Evolutionary conservation across 2,888 invertebrate species (phyloP), one percentile per base, ranked within the genome.

Genomic region (Molorchus minor): DNA sequence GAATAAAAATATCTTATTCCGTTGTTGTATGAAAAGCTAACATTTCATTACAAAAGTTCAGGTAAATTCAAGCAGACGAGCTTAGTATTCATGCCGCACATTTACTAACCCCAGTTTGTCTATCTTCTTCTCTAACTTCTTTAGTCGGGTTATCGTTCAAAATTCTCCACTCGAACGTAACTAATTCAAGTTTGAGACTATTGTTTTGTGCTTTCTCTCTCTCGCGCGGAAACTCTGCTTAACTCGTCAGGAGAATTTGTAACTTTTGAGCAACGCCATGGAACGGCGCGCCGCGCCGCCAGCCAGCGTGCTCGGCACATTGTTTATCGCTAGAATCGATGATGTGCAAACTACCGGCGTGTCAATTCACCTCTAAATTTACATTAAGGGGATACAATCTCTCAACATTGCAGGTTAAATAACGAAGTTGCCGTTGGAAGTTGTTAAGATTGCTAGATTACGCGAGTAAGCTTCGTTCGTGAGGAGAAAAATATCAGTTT

Each of bases 111-210:
- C 71, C 71, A 71, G 70, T 75, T 73, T 71, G 69, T 71, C 72
- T 73, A 65, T 71, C 70, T 70, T 69, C 75, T 72, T 73, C 74
- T 71, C 62, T 71, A 78, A 79, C 77, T 79, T 79, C 79, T 80
- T 79, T 73, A 74, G 75, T 74, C 70, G 71, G 79, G 77, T 78
- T 79, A 79, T 80, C 79, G 79, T 77, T 81, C 79, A 77, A 78
- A 80, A 81, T 80, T 81, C 81, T 78, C 75, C 71, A 72, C 78
- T 79, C 80, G 80, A 80, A 79, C 79, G 79, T 76, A 79, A 78
- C 81, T 81, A 81, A 81, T 81, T 81, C 81, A 80, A 81, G 76
- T 81, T 80, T 76, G 76, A 79, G 78, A 79, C 79, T 76, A 78
- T 79, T 80, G 79, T 79, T 79, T 64, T 51, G 58, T 38, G 65